Evolutionary conservation across 1,140 invertebrate genomes (phyloP).

Genomic region (Leguminivora glycinivorella): DNA sequence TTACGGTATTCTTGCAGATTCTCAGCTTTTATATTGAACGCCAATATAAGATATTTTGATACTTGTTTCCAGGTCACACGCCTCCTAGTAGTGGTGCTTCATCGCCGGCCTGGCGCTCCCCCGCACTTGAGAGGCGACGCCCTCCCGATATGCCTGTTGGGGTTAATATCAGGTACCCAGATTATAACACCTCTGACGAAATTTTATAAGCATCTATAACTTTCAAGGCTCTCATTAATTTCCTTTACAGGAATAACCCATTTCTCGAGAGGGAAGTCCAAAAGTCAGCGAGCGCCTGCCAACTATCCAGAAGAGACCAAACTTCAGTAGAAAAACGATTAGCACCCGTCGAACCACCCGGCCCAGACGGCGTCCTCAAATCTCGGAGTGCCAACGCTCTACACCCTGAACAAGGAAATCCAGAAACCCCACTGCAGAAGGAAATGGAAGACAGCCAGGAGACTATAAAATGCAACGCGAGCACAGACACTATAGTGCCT

Average conservation of each 20-base stretch:
- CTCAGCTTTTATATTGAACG: no score
- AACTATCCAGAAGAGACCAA: conserved; percentile 63
- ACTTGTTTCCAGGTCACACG: conserved; percentile 51
- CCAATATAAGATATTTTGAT: no score
- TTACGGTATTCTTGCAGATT: no score
- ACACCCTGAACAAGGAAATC: conserved; percentile 51
- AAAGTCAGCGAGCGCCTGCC: conserved; percentile 81
- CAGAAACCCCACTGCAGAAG: conserved; percentile 28
- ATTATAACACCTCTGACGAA: neutral
- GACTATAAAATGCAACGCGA: conserved; percentile 50
- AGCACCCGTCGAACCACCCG: conserved; percentile 44
- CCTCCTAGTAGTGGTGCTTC: conserved; percentile 80
- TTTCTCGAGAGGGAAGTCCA: conserved; percentile 78
- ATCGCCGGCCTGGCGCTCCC: conserved; percentile 82
- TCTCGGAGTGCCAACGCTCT: conserved; percentile 69
- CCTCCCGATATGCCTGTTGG: conserved; percentile 78
- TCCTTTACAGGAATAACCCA: conserved; percentile 72
- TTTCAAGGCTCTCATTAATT: neutral
- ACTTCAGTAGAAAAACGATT: conserved; percentile 60
- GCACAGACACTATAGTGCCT: conserved; percentile 64
- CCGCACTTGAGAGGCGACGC: conserved; percentile 79
- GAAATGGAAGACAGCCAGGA: conserved; percentile 53
- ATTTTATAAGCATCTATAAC: no score
- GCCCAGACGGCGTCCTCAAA: conserved; percentile 61
- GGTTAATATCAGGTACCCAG: conserved; percentile 74